Evolutionary conservation across 2,113 vertebrate genomes (phyloP).

Genomic region (Trematomus loennbergii): DNA sequence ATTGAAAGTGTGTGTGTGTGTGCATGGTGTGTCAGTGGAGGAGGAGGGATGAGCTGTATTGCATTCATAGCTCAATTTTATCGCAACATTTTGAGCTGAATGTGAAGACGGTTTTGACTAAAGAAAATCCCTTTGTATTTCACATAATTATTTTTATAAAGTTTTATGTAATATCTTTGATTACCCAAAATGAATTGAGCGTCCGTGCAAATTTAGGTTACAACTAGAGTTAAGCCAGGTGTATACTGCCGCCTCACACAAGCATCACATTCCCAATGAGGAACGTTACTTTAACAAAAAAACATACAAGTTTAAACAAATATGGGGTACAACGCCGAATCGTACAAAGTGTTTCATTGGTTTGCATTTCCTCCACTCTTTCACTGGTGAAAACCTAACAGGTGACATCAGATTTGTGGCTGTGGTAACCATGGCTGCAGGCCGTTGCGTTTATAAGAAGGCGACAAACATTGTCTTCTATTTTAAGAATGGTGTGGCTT

Average conservation of each 20-base stretch:
- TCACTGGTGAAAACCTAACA: background rate
- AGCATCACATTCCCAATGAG: background rate
- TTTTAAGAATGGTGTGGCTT: background rate
- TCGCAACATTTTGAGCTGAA: conserved; percentile 24
- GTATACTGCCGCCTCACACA: background rate
- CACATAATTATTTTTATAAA: too few relatives aligned
- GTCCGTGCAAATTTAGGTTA: background rate
- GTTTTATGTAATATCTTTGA: too few relatives aligned
- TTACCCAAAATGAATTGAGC: too few relatives aligned
- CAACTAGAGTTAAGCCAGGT: background rate
- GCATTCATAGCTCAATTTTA: conserved; percentile 34
- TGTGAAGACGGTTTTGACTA: background rate
- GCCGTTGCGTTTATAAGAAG: background rate
- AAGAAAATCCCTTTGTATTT: background rate
- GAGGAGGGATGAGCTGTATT: conserved; percentile 7
- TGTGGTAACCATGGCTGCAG: background rate
- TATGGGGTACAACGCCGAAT: background rate
- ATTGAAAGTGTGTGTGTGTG: conserved; percentile 33
- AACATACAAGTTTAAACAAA: too few relatives aligned
- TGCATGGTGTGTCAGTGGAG: conserved; percentile 7
- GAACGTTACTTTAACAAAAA: background rate
- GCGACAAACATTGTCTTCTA: too few relatives aligned
- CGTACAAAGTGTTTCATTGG: background rate
- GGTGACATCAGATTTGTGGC: background rate
- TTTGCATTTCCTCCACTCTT: background rate